These are phyloP conservation scores for Malurus melanocephalus DNA, from an alignment of 2,113 vertebrate genomes.

Conservation along the genomic window DNA sequence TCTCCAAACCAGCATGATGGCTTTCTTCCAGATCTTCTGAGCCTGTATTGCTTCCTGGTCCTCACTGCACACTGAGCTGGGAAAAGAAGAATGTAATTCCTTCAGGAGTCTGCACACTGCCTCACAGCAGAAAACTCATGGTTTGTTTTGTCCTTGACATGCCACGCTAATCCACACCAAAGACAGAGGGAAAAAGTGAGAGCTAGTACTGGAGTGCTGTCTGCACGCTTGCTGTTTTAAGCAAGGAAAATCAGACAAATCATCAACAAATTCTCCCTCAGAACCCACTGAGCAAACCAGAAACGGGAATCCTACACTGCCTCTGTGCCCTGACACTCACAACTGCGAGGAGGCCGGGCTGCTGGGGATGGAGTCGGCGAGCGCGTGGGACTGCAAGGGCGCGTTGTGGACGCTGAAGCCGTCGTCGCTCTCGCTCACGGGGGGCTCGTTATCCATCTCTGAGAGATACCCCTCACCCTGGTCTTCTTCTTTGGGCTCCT, in stretches of 20 bases:
- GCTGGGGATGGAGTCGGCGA: constrained; percentile 95
- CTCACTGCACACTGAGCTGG: constrained; percentile 95
- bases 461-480: constrained; percentile 93
- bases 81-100: neutral
- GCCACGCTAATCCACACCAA: neutral
- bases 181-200: neutral
- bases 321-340: constrained; percentile 75
- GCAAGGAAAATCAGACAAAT: neutral
- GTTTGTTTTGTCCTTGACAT: neutral
- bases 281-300: neutral
- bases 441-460: constrained; percentile 90
- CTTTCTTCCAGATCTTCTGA: constrained; percentile 99
- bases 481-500: constrained; percentile 89
- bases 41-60: constrained; percentile 98
- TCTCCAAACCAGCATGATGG: constrained; percentile 98
- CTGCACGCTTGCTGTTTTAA: neutral
- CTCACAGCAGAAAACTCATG: neutral
- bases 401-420: constrained; percentile 94
- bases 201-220: neutral
- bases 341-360: constrained; percentile 98
- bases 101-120: neutral
- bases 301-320: neutral
- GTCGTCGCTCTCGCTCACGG: constrained; percentile 95
- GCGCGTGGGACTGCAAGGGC: constrained; percentile 87
- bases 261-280: neutral